These are phyloP conservation scores for Thereva nobilitata DNA, from an alignment of 2,888 invertebrate species.

Conservation along the genomic window DNA sequence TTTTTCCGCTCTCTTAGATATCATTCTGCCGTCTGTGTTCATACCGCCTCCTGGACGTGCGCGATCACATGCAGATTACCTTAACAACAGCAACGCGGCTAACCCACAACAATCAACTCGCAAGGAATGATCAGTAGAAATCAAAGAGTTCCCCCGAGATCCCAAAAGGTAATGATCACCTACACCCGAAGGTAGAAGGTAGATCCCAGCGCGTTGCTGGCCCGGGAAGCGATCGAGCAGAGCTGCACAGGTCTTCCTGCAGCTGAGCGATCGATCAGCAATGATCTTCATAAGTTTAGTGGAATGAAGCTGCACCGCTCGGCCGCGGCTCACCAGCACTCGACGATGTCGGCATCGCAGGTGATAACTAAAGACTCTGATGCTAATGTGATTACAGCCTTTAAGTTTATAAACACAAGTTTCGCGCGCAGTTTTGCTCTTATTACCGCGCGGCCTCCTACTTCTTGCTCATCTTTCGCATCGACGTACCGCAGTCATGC, in stretches of 20 bases:
- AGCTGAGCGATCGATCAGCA: neutral
- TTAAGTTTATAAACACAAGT: conserved; percentile 57
- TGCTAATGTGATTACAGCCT: conserved; percentile 60
- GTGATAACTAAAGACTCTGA: conserved; percentile 55
- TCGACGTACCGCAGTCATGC: conserved; percentile 27
- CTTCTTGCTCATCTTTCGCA: conserved; percentile 11
- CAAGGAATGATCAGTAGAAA: conserved; percentile 33
- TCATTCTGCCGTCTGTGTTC: conserved; percentile 22
- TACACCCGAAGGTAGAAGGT: conserved; percentile 45
- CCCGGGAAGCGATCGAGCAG: conserved; percentile 1
- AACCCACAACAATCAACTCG: conserved; percentile 23
- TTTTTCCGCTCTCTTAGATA: conserved; percentile 47
- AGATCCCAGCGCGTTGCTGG: conserved; percentile 3
- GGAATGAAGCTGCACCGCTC: conserved; percentile 7
- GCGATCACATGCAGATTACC: conserved; percentile 42
- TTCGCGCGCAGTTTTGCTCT: conserved; percentile 43
- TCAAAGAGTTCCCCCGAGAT: conserved; percentile 34
- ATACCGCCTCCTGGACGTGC: conserved; percentile 37
- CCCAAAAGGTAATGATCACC: conserved; percentile 39
- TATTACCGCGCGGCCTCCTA: conserved; percentile 35
- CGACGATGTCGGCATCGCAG: conserved; percentile 50
- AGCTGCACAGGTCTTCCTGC: conserved; percentile 1
- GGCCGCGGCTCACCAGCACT: conserved; percentile 15
- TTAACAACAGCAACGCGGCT: conserved; percentile 19
- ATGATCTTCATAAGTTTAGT: neutral